Conservation (phyloP, 2,797 vertebrate species). For the Rhyacichthys aspro region DNA sequence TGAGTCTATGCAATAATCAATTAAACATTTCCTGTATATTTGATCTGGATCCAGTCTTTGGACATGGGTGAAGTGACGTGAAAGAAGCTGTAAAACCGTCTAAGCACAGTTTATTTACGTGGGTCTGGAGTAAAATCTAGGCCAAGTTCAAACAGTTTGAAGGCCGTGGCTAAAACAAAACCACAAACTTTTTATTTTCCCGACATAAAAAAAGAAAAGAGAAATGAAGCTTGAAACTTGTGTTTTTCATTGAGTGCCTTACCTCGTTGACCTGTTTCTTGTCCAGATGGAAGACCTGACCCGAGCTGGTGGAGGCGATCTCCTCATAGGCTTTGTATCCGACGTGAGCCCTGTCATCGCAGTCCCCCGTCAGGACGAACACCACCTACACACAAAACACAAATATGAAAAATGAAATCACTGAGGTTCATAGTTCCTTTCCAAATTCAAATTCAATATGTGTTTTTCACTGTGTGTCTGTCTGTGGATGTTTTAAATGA, state of each 20-base stretch:
- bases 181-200: constrained; percentile 5
- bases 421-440: not conserved
- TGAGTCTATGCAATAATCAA: constrained; percentile 41
- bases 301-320: constrained; percentile 98
- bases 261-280: constrained; percentile 99
- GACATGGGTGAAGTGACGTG: constrained; percentile 21
- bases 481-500: no score
- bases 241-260: constrained; percentile 39
- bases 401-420: constrained; percentile 9
- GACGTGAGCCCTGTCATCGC: constrained; percentile 91
- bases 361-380: constrained; percentile 97
- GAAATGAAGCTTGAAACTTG: constrained; percentile 7
- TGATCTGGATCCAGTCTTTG: constrained; percentile 45
- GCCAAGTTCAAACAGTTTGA: constrained; percentile 25
- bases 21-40: constrained; percentile 42
- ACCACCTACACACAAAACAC: constrained; percentile 85
- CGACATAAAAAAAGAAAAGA: constrained; percentile 8
- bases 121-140: constrained; percentile 7
- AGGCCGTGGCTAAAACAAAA: constrained; percentile 31
- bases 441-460: not conserved
- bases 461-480: no score
- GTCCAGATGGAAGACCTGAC: constrained; percentile 97
- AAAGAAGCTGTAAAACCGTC: constrained; percentile 42
- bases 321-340: constrained; percentile 98
- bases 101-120: constrained; percentile 29